Percentiles rank a stretch among this genome's conserved stretches.
Evolutionary conservation across 2,113 vertebrate species (phyloP).

Genomic region (western clawed frog (Xenopus tropicalis)): DNA sequence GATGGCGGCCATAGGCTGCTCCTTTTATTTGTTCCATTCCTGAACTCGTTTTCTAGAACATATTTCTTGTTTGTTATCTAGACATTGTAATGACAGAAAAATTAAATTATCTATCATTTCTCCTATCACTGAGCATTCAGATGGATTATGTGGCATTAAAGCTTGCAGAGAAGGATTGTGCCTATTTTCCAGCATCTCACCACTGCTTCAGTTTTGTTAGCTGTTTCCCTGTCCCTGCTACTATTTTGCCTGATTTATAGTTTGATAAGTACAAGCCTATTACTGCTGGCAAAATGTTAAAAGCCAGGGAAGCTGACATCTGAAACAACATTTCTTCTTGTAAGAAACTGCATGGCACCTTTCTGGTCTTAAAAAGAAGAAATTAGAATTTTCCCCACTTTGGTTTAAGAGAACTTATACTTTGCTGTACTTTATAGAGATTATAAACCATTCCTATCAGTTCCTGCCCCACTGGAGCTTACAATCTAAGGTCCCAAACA

Average conservation of each 20-base stretch:
- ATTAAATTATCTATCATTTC: constrained; percentile 41
- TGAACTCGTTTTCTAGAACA: neutral
- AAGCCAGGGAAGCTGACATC: constrained; percentile 2
- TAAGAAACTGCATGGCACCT: neutral
- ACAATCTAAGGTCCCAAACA: no score
- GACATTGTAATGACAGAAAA: constrained; percentile 23
- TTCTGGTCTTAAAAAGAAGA: neutral
- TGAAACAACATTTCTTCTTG: neutral
- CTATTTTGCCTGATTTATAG: constrained; percentile 36
- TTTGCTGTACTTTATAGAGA: no score
- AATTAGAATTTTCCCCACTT: neutral
- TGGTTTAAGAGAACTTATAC: neutral
- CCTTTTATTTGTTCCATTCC: neutral
- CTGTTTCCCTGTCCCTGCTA: constrained; percentile 6
- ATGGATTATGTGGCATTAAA: constrained; percentile 30
- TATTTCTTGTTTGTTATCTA: constrained; percentile 18
- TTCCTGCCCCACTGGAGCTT: no score
- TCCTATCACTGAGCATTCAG: constrained; percentile 31
- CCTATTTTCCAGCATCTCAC: neutral
- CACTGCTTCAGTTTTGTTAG: constrained; percentile 2
- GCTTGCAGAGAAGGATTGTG: constrained; percentile 10
- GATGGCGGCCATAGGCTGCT: neutral
- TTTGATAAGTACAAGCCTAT: constrained; percentile 32
- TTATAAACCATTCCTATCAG: no score
- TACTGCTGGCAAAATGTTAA: constrained; percentile 21